These are phyloP conservation scores for Cheilosia vernalis DNA, from an alignment of 2,888 invertebrate species.

Conservation along the genomic window DNA sequence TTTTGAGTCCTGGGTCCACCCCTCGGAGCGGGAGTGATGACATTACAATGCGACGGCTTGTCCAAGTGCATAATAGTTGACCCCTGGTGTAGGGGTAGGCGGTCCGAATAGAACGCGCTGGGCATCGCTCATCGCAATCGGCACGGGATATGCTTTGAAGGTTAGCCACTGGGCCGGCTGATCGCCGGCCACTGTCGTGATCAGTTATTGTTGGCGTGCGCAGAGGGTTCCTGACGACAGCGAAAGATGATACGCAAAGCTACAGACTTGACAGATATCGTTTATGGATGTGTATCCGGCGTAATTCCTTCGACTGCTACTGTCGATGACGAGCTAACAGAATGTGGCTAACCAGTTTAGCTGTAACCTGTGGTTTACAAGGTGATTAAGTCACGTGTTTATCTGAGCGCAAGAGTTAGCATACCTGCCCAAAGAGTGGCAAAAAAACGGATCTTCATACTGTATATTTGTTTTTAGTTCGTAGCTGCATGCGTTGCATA, in stretches of 20 bases:
- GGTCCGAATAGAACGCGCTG: slow-evolving; percentile 22
- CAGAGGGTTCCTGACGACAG: slow-evolving; percentile 38
- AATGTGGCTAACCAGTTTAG: slow-evolving; percentile 55
- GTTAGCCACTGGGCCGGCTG: slow-evolving; percentile 40
- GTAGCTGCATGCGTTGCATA: slow-evolving; percentile 2
- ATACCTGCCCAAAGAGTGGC: background rate
- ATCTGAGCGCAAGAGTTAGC: background rate
- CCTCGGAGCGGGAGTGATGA: background rate
- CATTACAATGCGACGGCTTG: slow-evolving; percentile 14
- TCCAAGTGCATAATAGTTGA: background rate
- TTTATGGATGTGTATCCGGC: slow-evolving; percentile 45
- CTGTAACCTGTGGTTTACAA: slow-evolving; percentile 41
- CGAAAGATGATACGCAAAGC: slow-evolving; percentile 44
- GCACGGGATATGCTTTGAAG: slow-evolving; percentile 16
- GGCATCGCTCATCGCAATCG: slow-evolving; percentile 23
- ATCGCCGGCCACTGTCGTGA: slow-evolving; percentile 22
- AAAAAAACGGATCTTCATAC: slow-evolving; percentile 29
- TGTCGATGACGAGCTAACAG: slow-evolving; percentile 42
- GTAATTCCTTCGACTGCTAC: slow-evolving; percentile 39
- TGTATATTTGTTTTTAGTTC: background rate
- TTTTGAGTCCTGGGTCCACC: background rate
- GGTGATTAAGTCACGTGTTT: slow-evolving; percentile 42
- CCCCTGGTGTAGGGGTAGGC: slow-evolving; percentile 14
- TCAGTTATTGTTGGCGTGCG: slow-evolving; percentile 29
- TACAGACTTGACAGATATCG: slow-evolving; percentile 22